Evolutionary conservation across 2,797 vertebrate species (phyloP), one percentile per base, ranked within the genome.

Genomic region (Tenualosa ilisha): DNA sequence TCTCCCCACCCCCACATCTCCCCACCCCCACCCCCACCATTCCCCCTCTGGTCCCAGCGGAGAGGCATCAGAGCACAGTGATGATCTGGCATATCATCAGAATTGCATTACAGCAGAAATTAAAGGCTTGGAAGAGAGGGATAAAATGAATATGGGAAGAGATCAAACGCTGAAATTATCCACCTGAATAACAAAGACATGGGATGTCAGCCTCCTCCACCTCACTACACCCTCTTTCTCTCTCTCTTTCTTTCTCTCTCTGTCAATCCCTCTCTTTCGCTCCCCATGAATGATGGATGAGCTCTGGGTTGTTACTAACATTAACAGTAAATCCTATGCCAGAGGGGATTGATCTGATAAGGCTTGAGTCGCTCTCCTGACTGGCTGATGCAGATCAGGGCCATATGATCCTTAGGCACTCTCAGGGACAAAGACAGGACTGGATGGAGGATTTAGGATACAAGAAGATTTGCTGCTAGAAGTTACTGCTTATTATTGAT

Each of bases 151-250:
- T 26, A 68, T 68, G 31, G 65, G 24, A 15, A 26, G 26, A 68
- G 65, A 68, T 68, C 65, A 68, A 68, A 68, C 65, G 26, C 65
- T 37, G 24, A 68, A 68, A 37, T 26, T 26, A 13, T 26, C 65
- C 65, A 68, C 65, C 65, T 68, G 65, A 68, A 68, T 68, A 68
- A 68, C 65, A 68, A 65, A 65, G 65, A 31, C 65, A 68, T 68
- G 46, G 3, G 46, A 1, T 46, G 65, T 68, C 65, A 68, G 24
- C 24, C 65, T 37, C 65, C 11, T 24, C 37, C 54, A 22, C 61
- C 24, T n/a, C 11, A 49, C 26, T 17, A 1, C 26, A 59, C 53
- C 26, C 61, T 65, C 61, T 65, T n/a, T 12, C 61, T 65, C 61
- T 26, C 61, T 65, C n/a, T 65, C 24, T 12, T n/a, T 65, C 61